These are phyloP conservation scores for Pseudococcus longispinus DNA, from an alignment of 2,888 invertebrate genomes.

Conservation along the genomic window DNA sequence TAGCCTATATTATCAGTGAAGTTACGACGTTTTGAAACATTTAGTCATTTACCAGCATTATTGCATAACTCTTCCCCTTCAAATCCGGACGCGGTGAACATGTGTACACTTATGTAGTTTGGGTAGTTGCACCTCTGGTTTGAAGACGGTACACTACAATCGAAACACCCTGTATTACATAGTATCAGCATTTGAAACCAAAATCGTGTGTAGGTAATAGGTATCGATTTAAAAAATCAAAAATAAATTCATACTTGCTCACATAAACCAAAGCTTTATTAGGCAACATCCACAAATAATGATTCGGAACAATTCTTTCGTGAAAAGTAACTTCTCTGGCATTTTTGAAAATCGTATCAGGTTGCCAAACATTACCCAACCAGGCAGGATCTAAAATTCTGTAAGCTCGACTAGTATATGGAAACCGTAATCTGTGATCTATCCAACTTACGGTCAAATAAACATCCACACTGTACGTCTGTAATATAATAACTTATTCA, in stretches of 20 bases:
- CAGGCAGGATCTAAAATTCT: constrained; percentile 38
- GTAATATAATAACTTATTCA: no score
- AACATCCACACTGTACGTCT: constrained; percentile 44
- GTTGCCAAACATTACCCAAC: constrained; percentile 20
- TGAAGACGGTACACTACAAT: no score
- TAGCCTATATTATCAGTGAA: no score
- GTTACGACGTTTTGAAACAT: no score
- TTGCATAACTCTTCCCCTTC: no score
- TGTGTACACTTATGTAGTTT: no score
- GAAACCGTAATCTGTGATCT: constrained; percentile 45
- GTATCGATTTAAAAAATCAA: neutral
- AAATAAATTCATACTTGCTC: constrained; percentile 19
- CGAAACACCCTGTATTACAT: no score
- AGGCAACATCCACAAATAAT: neutral
- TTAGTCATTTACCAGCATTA: no score
- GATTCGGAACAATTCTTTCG: constrained; percentile 37
- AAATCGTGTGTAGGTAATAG: no score
- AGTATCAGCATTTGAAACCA: no score
- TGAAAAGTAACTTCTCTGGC: constrained; percentile 43
- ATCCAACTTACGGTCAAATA: constrained; percentile 45
- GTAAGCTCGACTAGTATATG: neutral
- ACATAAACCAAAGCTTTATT: constrained; percentile 33
- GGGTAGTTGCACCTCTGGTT: no score
- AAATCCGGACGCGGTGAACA: no score
- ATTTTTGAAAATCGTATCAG: constrained; percentile 47